phyloP scores from a whole-genome alignment of 1,140 invertebrate genomes.

The Globodera ellingtonae region DNA sequence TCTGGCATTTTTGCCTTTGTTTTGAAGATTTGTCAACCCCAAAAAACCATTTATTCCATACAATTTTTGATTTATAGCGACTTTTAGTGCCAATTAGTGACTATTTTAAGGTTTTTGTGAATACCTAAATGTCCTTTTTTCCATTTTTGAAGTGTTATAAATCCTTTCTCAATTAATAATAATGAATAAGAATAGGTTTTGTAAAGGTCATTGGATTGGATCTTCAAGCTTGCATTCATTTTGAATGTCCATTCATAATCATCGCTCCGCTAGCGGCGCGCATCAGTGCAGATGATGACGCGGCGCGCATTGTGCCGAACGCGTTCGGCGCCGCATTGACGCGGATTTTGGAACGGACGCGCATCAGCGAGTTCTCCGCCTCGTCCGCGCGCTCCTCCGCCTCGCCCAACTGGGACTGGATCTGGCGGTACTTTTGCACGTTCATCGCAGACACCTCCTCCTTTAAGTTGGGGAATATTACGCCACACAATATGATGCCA shows the following conservation, averaged over 20 bases:
- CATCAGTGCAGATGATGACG: conserved; percentile 1
- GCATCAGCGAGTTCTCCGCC: conserved; percentile 73
- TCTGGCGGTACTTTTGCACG: conserved; percentile 97
- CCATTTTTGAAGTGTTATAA: too few relatives aligned
- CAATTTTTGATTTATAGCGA: too few relatives aligned
- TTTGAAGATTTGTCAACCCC: too few relatives aligned
- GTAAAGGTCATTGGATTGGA: too few relatives aligned
- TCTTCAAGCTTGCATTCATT: background rate
- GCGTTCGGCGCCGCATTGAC: conserved; percentile 31
- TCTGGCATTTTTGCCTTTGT: too few relatives aligned
- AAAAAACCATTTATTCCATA: too few relatives aligned
- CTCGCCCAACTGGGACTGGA: conserved; percentile 95
- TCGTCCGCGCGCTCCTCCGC: conserved; percentile 91
- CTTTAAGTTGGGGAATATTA: conserved; percentile 61
- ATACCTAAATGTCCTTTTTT: too few relatives aligned
- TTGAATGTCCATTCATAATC: conserved; percentile 4
- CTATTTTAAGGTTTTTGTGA: too few relatives aligned
- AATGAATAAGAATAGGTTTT: too few relatives aligned
- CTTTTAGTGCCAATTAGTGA: too few relatives aligned
- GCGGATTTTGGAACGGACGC: conserved; percentile 52
- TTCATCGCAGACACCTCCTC: conserved; percentile 97
- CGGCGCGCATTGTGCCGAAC: conserved; percentile 1
- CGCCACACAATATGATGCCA: background rate
- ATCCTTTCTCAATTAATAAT: too few relatives aligned
- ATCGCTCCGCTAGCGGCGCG: conserved; percentile 12